Conservation (phyloP, 2,113 vertebrate genomes). For the Prietella phreatophila region DNA sequence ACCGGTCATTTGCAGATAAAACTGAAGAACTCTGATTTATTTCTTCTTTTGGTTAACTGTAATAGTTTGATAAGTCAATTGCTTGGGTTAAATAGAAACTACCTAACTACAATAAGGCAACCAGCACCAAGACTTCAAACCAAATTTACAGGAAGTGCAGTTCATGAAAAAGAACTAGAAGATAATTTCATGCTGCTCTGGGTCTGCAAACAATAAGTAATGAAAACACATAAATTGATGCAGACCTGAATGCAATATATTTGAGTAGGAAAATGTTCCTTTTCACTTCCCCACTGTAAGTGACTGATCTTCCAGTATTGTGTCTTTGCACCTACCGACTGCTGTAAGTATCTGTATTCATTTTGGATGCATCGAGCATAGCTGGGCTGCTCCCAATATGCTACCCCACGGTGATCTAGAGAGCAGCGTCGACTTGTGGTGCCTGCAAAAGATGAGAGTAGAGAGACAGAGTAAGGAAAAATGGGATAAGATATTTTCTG, state of each 20-base stretch:
- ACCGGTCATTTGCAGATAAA: not conserved
- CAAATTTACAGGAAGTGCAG: not conserved
- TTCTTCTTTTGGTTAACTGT: not conserved
- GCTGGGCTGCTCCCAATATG: slow-evolving; percentile 98
- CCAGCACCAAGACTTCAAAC: not conserved
- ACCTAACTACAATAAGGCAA: not conserved
- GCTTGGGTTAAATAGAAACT: not conserved
- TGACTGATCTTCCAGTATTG: slow-evolving; percentile 60
- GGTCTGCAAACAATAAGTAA: not conserved
- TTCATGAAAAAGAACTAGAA: not conserved
- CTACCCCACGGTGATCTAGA: slow-evolving; percentile 94
- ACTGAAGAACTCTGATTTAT: not conserved
- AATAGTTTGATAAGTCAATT: not conserved
- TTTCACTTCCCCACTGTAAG: slow-evolving; percentile 64
- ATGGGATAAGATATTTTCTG: not conserved
- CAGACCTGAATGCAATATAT: slow-evolving; percentile 34
- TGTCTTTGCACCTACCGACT: slow-evolving; percentile 97
- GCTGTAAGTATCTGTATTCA: slow-evolving; percentile 99
- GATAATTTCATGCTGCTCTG: not conserved
- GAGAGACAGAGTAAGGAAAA: slow-evolving; percentile 48
- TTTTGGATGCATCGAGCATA: slow-evolving; percentile 99
- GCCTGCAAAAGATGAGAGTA: slow-evolving; percentile 75
- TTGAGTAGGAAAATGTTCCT: slow-evolving; percentile 58
- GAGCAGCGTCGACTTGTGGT: slow-evolving; percentile 99
- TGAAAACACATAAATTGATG: slow-evolving; percentile 13